Base-by-base conservation (phyloP, 64 coral and sea anemone genomes). In the Montipora capricornis region DNA sequence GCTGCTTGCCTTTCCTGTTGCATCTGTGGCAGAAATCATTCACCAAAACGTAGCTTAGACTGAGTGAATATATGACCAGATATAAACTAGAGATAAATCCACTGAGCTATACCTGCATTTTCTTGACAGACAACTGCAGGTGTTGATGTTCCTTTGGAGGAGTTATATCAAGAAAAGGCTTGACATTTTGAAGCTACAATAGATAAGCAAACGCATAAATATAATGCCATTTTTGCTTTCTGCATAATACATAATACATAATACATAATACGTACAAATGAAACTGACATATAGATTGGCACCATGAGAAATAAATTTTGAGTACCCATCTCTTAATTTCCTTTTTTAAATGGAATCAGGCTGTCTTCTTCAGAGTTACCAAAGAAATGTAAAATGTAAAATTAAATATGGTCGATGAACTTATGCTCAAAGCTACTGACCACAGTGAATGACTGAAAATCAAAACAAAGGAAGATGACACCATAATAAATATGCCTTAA, bases 181-280 rank as follows among this genome's bases (percentile, higher is more conserved):
- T 93, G 0, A 93, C 92, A 73, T 93, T 93, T 82, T 93, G 77
- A 19, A 93, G 50, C 92, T 93, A 74, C 47, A 73, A 80, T 50
- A 20, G 68, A 46, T 6, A 47, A 76, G 45, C 9, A 46, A 10
- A 45, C 6, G 19, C 52, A 19, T 13, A 19, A 17, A 6, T n/a
- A 20, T n/a, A n/a, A 49, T 49, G 1, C 49, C 0, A 13, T 11
- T 8, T 49, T 78, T 49, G 14, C 45, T 0, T 47, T 47, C 44
- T 44, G 71, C 26, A 14, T 67, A 67, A 46, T 29, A 8, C 6
- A 44, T 45, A 37, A 8, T 37, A 46, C 11, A 76, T 37, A 76
- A 5, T 13, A 46, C 46, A 76, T 46, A 46, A 46, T 76, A 45
- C 29, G 74, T 76, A 76, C 26, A 76, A 44, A 76, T 76, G 44